Evolutionary conservation across 2,113 vertebrate species (phyloP), one percentile per base, ranked within the genome.

Genomic region (Cyprinodon variegatus): DNA sequence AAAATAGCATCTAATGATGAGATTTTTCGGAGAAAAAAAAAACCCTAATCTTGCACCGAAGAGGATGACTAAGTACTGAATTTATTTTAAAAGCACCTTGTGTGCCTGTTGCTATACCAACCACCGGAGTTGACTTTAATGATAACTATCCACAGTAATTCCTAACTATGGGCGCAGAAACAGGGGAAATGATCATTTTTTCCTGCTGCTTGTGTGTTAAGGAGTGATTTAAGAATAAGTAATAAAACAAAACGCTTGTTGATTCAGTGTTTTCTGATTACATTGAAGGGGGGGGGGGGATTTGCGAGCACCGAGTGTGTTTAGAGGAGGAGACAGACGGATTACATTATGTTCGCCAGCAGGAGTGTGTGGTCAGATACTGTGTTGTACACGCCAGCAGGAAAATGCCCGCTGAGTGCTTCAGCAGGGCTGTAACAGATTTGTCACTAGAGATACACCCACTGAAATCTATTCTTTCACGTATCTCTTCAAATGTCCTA

Each of bases 331-430:
- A 86, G 85, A 87, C 81, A 85, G 90, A 83, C 77, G 80, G 79
- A 82, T 82, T 70, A 65, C 84, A 91, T 88, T 89, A 90, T 88
- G 90, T 88, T 72, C 70, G 82, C 78, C 86, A 89, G 90, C 88
- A 78, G 88, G 81, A 86, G 81, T 61, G 77, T 86, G 66, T 67
- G 65, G 81, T 81, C 79, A 71, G 86, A 90, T 65, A 86, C 75
- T 72, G 81, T 70, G 81, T 63, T 67, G 65, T 66, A 78, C 53
- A 48, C 67, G 86, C 61, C 84, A 65, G 79, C 82, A 77, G 84
- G 79, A 80, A 84, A 86, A 81, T 50, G 64, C 86, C 86, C 76
- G 88, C 90, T 83, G 88, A 76, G 82, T 60, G 83, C 67, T 87
- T 85, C 77, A 74, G 83, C 70, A 38, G 72, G 65, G 75, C 83